phyloP scores from a whole-genome alignment of 2,797 vertebrate genomes.

The Myiothlypis coronata region DNA sequence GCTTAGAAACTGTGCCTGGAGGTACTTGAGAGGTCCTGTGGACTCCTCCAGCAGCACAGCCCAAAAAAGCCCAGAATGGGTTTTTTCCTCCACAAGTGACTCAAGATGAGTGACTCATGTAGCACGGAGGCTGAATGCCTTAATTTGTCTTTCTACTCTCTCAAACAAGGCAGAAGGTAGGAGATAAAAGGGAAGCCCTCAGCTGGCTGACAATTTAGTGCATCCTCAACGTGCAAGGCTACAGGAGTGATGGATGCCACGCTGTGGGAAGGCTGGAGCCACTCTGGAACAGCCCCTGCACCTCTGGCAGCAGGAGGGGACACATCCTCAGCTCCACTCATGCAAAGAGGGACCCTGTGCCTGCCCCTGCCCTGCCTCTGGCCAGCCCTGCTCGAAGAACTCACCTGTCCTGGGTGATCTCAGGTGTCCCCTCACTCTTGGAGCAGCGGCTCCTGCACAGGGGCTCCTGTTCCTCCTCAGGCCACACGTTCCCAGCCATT shows the following conservation, averaged over 20 bases:
- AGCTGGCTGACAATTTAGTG: background rate
- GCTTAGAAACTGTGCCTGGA: constrained; percentile 27
- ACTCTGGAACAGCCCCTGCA: background rate
- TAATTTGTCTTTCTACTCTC: background rate
- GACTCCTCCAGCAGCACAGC: background rate
- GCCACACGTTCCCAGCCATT: accelerated
- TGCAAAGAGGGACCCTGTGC: accelerated
- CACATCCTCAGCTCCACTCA: accelerated
- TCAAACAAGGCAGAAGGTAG: background rate
- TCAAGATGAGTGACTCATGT: background rate
- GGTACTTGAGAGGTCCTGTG: background rate
- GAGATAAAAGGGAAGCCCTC: background rate
- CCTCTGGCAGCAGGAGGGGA: background rate
- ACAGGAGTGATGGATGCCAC: accelerated
- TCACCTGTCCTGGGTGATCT: accelerated
- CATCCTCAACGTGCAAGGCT: accelerated
- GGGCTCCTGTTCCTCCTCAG: background rate
- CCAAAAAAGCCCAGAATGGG: background rate
- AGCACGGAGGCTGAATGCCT: background rate
- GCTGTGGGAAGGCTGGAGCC: background rate
- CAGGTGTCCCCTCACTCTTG: background rate
- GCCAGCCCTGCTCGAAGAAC: accelerated
- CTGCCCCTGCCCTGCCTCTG: background rate
- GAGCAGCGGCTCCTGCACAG: background rate
- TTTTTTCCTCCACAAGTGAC: background rate